Percentiles rank a stretch among this genome's conserved stretches.
Evolutionary conservation across 2,113 vertebrate species (phyloP).

Genomic region (Catharus fuscescens): DNA sequence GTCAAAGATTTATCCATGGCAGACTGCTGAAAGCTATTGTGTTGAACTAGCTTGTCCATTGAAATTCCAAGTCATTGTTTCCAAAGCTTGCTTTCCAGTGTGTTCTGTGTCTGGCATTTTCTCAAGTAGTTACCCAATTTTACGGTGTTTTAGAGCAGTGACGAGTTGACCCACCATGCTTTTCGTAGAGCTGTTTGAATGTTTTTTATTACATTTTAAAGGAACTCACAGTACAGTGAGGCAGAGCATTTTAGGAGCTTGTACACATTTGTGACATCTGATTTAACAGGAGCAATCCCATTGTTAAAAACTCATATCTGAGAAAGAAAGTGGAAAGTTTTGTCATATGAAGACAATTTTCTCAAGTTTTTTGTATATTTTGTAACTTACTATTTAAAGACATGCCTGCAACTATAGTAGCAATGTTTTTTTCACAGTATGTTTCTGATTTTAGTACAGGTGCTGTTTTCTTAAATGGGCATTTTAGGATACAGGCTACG

Average conservation of each 20-base stretch:
- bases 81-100: not conserved
- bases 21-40: not conserved
- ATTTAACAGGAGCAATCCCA: not conserved
- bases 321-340: not conserved
- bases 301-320: not conserved
- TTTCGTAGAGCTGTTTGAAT: not conserved
- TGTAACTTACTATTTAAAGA: not conserved
- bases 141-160: not conserved
- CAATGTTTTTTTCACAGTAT: not conserved
- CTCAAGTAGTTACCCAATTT: not conserved
- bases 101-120: not conserved
- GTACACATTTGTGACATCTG: not conserved
- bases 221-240: not conserved
- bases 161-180: accelerated
- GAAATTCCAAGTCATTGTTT: not conserved
- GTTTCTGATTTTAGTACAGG: not conserved
- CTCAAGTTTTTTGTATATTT: not conserved
- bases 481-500: not conserved
- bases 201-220: not conserved
- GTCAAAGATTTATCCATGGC: not conserved
- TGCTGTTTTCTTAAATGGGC: not conserved
- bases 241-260: not conserved
- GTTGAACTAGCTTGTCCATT: not conserved
- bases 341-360: not conserved
- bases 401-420: not conserved